Conservation (phyloP, 2,888 invertebrate genomes). For the Parapristionchus giblindavisi region DNA sequence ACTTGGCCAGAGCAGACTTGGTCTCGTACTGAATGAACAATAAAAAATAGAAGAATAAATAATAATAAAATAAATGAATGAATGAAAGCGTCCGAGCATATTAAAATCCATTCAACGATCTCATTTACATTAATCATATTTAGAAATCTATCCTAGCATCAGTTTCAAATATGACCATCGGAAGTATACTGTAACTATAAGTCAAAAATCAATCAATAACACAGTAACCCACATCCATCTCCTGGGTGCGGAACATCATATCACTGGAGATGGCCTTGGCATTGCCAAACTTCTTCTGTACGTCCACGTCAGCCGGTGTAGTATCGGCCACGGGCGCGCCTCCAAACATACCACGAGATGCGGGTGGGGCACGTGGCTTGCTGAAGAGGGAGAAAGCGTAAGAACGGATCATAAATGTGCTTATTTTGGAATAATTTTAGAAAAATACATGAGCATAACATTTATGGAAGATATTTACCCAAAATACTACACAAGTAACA, state of each 20-base stretch:
- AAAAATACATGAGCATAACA: too few relatives aligned
- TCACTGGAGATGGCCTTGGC: slow-evolving; percentile 98
- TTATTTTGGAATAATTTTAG: too few relatives aligned
- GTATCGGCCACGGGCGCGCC: slow-evolving; percentile 21
- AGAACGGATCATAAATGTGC: too few relatives aligned
- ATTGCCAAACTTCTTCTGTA: slow-evolving; percentile 93
- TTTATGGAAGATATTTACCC: too few relatives aligned
- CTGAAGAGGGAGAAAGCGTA: too few relatives aligned
- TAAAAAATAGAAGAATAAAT: background rate
- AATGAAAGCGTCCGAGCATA: too few relatives aligned
- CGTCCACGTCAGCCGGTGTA: slow-evolving; percentile 76
- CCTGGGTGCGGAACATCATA: slow-evolving; percentile 85
- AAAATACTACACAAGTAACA: too few relatives aligned
- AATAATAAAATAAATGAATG: background rate
- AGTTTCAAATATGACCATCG: background rate
- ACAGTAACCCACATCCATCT: slow-evolving; percentile 55
- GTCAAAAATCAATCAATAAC: background rate
- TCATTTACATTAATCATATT: background rate
- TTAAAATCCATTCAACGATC: background rate
- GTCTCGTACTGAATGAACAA: slow-evolving; percentile 70
- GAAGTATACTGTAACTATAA: background rate
- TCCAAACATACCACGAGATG: slow-evolving; percentile 34
- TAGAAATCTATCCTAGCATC: background rate
- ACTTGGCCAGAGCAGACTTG: slow-evolving; percentile 77
- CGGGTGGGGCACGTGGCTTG: slow-evolving; percentile 5